phyloP scores from a whole-genome alignment of 2,888 invertebrate species.

The Belgica antarctica region DNA sequence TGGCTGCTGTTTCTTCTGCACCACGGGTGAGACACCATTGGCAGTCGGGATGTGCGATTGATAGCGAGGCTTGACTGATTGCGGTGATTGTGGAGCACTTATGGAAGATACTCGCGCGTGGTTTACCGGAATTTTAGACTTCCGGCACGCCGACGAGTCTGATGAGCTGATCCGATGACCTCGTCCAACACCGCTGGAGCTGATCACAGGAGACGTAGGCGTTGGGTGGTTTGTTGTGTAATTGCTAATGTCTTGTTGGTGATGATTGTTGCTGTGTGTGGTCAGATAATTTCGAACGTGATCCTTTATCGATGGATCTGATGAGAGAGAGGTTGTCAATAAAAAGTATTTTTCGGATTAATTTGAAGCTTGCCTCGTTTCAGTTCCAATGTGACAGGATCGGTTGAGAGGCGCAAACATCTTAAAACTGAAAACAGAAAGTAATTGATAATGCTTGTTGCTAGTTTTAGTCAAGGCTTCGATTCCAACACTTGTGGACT shows the following conservation, averaged over 20 bases:
- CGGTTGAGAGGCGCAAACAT: slow-evolving; percentile 87
- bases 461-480: too few relatives aligned
- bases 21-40: not conserved
- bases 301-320: slow-evolving; percentile 86
- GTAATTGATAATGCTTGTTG: too few relatives aligned
- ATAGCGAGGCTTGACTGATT: slow-evolving; percentile 46
- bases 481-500: not conserved
- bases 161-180: slow-evolving; percentile 49
- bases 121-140: slow-evolving; percentile 46
- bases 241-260: slow-evolving; percentile 53
- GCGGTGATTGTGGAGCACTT: slow-evolving; percentile 53
- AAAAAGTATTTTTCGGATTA: slow-evolving; percentile 1
- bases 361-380: slow-evolving; percentile 81
- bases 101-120: slow-evolving; percentile 47
- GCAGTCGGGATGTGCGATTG: slow-evolving; percentile 51
- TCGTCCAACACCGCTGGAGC: slow-evolving; percentile 50
- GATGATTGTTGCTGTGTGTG: slow-evolving; percentile 57
- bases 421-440: slow-evolving; percentile 79
- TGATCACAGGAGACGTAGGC: slow-evolving; percentile 45
- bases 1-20: slow-evolving; percentile 46
- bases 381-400: slow-evolving; percentile 85
- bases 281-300: slow-evolving; percentile 71
- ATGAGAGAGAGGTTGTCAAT: not conserved
- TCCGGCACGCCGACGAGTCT: slow-evolving; percentile 52
- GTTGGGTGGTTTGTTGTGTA: slow-evolving; percentile 49